A percentile compares a stretch with the other conserved stretches of the same genome.
Conservation (phyloP, 2,888 invertebrate genomes). For the Patella ulyssiponensis region DNA sequence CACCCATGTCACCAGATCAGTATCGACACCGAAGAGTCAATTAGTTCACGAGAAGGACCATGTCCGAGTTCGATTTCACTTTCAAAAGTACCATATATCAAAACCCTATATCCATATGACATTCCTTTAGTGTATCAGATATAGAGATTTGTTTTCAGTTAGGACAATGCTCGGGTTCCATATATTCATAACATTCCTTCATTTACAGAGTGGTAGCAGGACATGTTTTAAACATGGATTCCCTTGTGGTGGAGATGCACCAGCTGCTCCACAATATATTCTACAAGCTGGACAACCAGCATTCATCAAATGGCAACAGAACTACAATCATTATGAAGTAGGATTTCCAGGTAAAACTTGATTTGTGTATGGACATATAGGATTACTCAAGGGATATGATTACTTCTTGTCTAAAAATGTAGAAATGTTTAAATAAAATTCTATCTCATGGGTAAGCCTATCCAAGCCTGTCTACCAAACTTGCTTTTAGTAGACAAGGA, state of each 20-base stretch:
- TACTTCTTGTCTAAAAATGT: no score
- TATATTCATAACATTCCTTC: background rate
- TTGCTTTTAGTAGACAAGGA: no score
- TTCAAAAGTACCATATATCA: background rate
- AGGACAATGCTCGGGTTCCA: background rate
- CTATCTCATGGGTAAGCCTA: no score
- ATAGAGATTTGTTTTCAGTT: background rate
- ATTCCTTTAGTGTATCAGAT: background rate
- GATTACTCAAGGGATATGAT: no score
- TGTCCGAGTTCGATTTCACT: no score
- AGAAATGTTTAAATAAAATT: no score
- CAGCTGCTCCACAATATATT: slow-evolving; percentile 33
- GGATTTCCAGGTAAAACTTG: slow-evolving; percentile 48
- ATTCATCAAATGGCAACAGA: slow-evolving; percentile 53
- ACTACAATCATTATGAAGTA: slow-evolving; percentile 52
- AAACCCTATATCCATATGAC: background rate
- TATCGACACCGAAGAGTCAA: no score
- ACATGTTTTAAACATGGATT: slow-evolving; percentile 46
- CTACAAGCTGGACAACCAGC: slow-evolving; percentile 41
- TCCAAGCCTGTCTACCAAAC: no score
- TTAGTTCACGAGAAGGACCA: no score
- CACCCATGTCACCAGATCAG: no score
- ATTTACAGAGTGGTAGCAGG: slow-evolving; percentile 44
- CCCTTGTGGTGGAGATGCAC: slow-evolving; percentile 47
- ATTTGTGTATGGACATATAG: no score